phyloP scores from a whole-genome alignment of 2,113 vertebrate species.

The Hippocampus abdominalis region DNA sequence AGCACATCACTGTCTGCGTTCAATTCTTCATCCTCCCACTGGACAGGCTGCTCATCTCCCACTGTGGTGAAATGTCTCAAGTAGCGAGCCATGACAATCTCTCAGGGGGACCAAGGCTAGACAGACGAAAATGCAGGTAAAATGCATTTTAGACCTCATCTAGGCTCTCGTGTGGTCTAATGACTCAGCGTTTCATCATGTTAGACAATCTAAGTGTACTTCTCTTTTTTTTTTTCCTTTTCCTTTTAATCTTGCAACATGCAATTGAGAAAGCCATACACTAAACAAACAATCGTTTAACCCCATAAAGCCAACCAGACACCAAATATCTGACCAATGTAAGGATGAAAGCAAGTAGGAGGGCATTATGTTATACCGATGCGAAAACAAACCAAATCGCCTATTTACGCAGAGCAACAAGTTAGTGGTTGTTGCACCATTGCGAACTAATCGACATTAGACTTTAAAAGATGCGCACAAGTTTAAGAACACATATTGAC shows the following conservation, averaged over 20 bases:
- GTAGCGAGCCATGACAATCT: conserved; percentile 77
- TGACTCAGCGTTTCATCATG: conserved; percentile 9
- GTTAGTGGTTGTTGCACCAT: no score
- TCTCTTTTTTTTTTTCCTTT: conserved; percentile 33
- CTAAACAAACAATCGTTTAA: background rate
- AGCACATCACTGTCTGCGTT: conserved; percentile 48
- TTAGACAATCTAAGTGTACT: conserved; percentile 40
- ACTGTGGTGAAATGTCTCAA: conserved; percentile 87
- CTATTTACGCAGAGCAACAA: no score
- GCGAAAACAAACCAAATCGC: no score
- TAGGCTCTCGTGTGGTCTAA: no score
- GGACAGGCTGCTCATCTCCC: conserved; percentile 74
- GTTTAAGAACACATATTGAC: background rate
- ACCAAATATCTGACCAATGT: background rate
- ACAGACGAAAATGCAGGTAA: background rate
- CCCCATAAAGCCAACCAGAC: background rate
- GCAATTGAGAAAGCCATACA: conserved; percentile 17
- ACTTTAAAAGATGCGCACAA: background rate
- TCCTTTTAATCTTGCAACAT: conserved; percentile 9
- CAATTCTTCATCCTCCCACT: conserved; percentile 75
- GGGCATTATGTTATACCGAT: no score
- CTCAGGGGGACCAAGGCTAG: background rate
- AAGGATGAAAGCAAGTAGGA: no score
- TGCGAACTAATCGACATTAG: no score
- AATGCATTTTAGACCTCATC: background rate